A percentile compares a stretch with the other conserved stretches of the same genome.
Evolutionary conservation across 2,113 vertebrate species (phyloP).

Genomic region (Crotalus viridis): DNA sequence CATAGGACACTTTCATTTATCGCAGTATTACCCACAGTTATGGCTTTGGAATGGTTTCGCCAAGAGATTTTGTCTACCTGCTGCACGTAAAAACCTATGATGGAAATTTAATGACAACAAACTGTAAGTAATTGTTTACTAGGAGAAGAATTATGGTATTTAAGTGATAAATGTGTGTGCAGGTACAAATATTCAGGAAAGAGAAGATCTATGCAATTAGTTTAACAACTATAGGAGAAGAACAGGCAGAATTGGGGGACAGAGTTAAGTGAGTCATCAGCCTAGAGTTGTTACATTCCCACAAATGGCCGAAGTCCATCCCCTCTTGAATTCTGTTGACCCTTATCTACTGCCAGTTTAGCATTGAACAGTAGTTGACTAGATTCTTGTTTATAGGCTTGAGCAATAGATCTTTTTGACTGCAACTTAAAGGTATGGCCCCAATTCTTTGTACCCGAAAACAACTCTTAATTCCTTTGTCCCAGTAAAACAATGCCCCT

Average conservation of each 20-base stretch:
- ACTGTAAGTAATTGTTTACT: conserved; percentile 61
- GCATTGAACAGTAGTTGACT: background rate
- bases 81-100: conserved; percentile 58
- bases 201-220: background rate
- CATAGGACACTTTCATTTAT: conserved; percentile 66
- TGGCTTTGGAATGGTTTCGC: conserved; percentile 68
- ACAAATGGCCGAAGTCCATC: background rate
- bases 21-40: conserved; percentile 68
- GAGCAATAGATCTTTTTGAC: background rate
- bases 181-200: background rate
- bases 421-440: background rate
- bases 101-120: conserved; percentile 61
- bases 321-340: background rate
- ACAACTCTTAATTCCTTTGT: background rate
- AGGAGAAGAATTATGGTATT: background rate
- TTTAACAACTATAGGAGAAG: background rate
- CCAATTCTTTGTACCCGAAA: background rate
- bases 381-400: background rate
- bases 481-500: background rate
- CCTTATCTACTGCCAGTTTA: background rate
- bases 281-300: background rate
- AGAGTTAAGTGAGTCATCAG: background rate
- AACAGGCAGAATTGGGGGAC: background rate
- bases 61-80: conserved; percentile 69
- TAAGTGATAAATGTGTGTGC: background rate